phyloP scores from a whole-genome alignment of 2,888 invertebrate genomes.

The Stenoptilia bipunctidactyla region DNA sequence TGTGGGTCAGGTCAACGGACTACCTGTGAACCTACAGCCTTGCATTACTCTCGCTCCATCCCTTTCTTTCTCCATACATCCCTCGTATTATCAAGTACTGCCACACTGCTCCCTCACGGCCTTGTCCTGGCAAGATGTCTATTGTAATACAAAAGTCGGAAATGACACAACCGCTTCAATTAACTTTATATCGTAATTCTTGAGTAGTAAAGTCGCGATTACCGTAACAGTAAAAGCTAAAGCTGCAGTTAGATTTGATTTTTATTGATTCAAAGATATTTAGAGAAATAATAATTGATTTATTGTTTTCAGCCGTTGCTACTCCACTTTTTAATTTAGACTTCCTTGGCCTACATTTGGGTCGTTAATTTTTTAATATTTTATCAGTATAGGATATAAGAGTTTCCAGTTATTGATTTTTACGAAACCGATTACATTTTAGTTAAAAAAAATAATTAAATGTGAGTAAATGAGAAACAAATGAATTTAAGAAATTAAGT shows the following conservation, averaged over 20 bases:
- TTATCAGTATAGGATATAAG: no score
- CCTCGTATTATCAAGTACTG: constrained; percentile 7
- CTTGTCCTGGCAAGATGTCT: constrained; percentile 40
- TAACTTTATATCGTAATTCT: constrained; percentile 38
- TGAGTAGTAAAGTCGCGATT: constrained; percentile 22
- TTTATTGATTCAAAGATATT: constrained; percentile 35
- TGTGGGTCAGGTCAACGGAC: constrained; percentile 64
- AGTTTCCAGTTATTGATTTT: no score
- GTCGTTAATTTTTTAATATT: no score
- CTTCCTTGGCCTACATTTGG: constrained; percentile 1
- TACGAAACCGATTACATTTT: no score
- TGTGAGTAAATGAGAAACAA: no score
- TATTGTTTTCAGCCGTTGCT: no score
- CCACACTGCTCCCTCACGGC: constrained; percentile 37
- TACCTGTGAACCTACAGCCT: constrained; percentile 59
- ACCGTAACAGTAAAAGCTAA: constrained; percentile 15
- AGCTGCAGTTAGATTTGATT: constrained; percentile 31
- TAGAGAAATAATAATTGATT: constrained; percentile 1
- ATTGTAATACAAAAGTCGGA: constrained; percentile 58
- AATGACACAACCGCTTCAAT: constrained; percentile 36
- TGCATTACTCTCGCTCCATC: constrained; percentile 44
- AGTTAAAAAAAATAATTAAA: no score
- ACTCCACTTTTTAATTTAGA: no score
- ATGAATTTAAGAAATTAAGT: no score
- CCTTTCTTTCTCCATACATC: constrained; percentile 20